Evolutionary conservation across 2,888 invertebrate species (phyloP), one percentile per base, ranked within the genome.

Genomic region (Ichneumoninae sp.): DNA sequence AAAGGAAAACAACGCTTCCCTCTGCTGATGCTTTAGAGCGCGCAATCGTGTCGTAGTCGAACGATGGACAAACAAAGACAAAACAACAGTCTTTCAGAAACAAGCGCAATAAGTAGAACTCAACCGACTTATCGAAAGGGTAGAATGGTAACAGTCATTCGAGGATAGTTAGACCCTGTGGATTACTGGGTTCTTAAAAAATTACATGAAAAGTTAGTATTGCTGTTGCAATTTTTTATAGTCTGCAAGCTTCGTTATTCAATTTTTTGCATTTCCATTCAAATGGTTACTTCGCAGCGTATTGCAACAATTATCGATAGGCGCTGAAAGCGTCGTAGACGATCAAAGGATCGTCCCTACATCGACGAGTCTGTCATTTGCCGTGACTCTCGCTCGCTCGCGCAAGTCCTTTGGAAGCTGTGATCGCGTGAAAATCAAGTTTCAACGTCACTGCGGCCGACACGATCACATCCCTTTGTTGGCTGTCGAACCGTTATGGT

Each of bases 391-490:
- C 44, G 44, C 16, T 16, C 75, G 26, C 50, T 62, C 57, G 85
- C 83, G 85, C 83, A 86, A 84, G 74, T 81, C 88, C 88, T 89
- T 90, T 89, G 88, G 88, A 89, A 90, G 89, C 89, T 89, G 88
- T 86, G 88, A 90, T 89, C 88, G 89, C 89, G 88, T 89, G 88
- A 90, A 90, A 91, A 91, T 90, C 89, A 89, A 88, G 89, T 80
- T 84, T 80, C 77, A 54, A 70, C 79, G 80, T 50, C 19, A 88
- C 88, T 89, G 89, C 89, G 89, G 90, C 88, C 89, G 89, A 84
- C 87, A 86, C 86, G 89, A 89, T 87, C 86, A 83, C 83, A 86
- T 88, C 82, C 88, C 88, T 89, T 91, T 90, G 87, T 89, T 87
- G 87, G 79, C 86, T 87, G 88, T 80, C 81, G 87, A 87, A 89